Evolutionary conservation across 2,797 vertebrate species (phyloP).

Genomic region (Bucorvus abyssinicus): DNA sequence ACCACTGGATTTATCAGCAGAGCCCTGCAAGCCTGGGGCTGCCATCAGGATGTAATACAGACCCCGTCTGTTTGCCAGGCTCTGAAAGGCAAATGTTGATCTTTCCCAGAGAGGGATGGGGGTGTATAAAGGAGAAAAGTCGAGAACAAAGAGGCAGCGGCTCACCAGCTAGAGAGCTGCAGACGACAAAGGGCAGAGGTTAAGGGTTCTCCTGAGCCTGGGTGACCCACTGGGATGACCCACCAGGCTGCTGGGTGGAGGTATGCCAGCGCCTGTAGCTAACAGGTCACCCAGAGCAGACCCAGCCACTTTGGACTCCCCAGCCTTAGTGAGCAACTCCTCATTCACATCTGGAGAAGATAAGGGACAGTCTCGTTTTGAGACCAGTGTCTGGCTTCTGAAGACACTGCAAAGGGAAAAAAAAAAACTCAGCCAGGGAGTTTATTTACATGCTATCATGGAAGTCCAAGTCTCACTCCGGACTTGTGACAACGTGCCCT

Average conservation of each 20-base stretch:
- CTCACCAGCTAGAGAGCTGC: neutral
- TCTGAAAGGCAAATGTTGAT: conserved; percentile 65
- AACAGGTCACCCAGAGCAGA: neutral
- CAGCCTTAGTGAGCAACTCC: neutral
- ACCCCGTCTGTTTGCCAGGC: conserved; percentile 40
- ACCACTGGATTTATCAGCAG: neutral
- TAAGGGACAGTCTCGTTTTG: neutral
- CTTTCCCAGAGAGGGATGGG: conserved; percentile 49
- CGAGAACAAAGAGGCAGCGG: neutral
- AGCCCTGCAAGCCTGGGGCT: conserved; percentile 14
- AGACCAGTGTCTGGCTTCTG: accelerated
- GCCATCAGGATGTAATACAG: conserved; percentile 50
- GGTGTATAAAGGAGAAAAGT: neutral
- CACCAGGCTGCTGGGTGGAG: neutral
- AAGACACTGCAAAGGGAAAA: neutral
- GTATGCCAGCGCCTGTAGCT: neutral
- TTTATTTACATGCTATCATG: neutral
- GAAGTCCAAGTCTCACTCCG: neutral
- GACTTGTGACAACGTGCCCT: neutral
- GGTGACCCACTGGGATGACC: neutral
- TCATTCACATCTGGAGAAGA: neutral
- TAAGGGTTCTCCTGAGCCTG: neutral
- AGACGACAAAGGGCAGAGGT: neutral
- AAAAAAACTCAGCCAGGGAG: neutral
- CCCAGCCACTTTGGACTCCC: neutral